Percentiles rank a stretch among this genome's conserved stretches.
Conservation (phyloP, 2,797 vertebrate genomes). For the Acrossocheilus fasciatus region DNA sequence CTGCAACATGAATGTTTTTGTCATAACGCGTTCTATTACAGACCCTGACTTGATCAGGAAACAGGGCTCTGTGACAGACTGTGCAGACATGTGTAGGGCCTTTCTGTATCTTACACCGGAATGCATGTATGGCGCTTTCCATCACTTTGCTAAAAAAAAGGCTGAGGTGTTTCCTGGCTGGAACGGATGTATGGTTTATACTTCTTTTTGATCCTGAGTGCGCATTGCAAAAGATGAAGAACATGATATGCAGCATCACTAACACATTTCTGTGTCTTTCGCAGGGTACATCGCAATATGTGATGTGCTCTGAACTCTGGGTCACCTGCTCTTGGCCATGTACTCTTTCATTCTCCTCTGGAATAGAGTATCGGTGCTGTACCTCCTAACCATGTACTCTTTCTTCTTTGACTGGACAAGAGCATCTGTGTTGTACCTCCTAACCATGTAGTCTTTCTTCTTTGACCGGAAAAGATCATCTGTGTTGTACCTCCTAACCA, state of each 20-base stretch:
- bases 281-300: not conserved
- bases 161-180: not conserved
- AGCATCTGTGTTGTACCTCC: not conserved
- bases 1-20: not conserved
- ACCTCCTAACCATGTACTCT: not conserved
- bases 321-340: not conserved
- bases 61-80: slow-evolving; percentile 40
- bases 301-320: not conserved
- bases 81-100: not conserved
- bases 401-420: not conserved
- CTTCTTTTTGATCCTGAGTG: not conserved
- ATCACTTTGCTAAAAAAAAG: not conserved
- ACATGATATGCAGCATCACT: not conserved
- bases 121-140: not conserved
- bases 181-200: not conserved
- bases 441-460: not conserved
- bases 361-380: not conserved
- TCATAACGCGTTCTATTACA: slow-evolving; percentile 1
- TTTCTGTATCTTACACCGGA: not conserved
- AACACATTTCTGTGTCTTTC: not conserved
- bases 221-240: not conserved
- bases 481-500: too few species aligned
- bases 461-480: too few species aligned
- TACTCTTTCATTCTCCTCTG: not conserved
- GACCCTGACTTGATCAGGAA: slow-evolving; percentile 29